A percentile compares a stretch with the other conserved stretches of the same genome.
phyloP scores from a whole-genome alignment of 1,140 invertebrate species.

The Palaemon carinicauda region DNA sequence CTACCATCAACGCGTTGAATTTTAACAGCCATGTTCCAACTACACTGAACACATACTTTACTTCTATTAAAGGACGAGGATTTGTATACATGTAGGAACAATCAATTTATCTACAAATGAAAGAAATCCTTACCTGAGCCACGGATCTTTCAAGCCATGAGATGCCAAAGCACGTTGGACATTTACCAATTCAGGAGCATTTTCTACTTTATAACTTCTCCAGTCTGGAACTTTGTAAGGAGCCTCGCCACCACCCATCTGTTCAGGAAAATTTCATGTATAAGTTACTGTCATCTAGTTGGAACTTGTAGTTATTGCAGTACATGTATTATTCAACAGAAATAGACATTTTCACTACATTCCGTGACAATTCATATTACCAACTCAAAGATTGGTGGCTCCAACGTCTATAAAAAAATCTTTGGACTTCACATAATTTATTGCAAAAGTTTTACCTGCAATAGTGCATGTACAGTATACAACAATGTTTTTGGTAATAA shows the following conservation, averaged over 20 bases:
- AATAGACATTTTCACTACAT: too few relatives aligned
- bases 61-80: too few relatives aligned
- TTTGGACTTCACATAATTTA: background rate
- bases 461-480: too few relatives aligned
- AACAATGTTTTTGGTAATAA: background rate
- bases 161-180: conserved; percentile 72
- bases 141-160: conserved; percentile 81
- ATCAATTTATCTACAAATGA: background rate
- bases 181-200: conserved; percentile 72
- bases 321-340: too few relatives aligned
- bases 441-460: too few relatives aligned
- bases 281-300: too few relatives aligned
- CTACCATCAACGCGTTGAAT: too few relatives aligned
- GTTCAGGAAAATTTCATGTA: background rate
- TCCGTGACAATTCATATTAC: too few relatives aligned
- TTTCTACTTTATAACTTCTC: conserved; percentile 76
- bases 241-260: conserved; percentile 28
- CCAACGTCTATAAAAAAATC: background rate
- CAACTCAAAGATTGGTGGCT: background rate
- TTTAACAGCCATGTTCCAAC: too few relatives aligned
- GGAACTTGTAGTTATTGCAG: too few relatives aligned
- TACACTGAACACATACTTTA: too few relatives aligned
- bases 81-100: too few relatives aligned
- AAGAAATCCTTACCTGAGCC: conserved; percentile 72
- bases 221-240: conserved; percentile 73